phyloP scores from a whole-genome alignment of 2,888 invertebrate species.

The Gymnosoma rotundatum region DNA sequence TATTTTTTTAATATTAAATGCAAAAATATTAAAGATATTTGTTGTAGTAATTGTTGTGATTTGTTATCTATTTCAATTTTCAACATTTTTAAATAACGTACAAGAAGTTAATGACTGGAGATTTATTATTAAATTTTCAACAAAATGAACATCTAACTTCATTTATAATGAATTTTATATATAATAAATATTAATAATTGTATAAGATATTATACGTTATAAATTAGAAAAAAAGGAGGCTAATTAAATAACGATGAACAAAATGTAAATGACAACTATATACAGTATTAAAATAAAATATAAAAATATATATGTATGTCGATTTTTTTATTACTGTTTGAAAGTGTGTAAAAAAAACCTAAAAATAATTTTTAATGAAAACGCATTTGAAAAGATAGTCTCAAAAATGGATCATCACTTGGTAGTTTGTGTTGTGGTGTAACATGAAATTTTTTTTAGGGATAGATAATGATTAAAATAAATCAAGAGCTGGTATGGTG shows the following conservation, averaged over 20 bases:
- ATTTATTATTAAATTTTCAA: slow-evolving; percentile 62
- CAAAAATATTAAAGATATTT: slow-evolving; percentile 43
- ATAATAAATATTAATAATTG: not conserved
- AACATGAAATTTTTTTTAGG: slow-evolving; percentile 31
- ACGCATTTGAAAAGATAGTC: slow-evolving; percentile 80
- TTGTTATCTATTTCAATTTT: slow-evolving; percentile 30
- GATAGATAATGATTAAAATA: slow-evolving; percentile 49
- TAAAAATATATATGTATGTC: too few species aligned
- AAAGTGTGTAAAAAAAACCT: not conserved
- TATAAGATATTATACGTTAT: slow-evolving; percentile 8
- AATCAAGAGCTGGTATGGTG: slow-evolving; percentile 31
- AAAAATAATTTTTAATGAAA: slow-evolving; percentile 21
- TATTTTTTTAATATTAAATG: slow-evolving; percentile 13
- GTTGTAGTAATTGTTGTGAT: slow-evolving; percentile 49
- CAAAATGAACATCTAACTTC: slow-evolving; percentile 12
- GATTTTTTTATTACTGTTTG: too few species aligned
- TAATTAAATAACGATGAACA: slow-evolving; percentile 22
- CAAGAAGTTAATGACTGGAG: slow-evolving; percentile 73
- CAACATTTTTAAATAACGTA: slow-evolving; percentile 59
- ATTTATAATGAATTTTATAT: slow-evolving; percentile 12
- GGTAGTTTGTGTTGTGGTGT: slow-evolving; percentile 40
- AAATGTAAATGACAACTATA: slow-evolving; percentile 38
- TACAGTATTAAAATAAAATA: not conserved
- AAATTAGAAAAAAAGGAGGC: slow-evolving; percentile 15
- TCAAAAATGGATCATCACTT: slow-evolving; percentile 70